phyloP scores from a whole-genome alignment of 2,888 invertebrate species.

The Drosophila vallismaia region DNA sequence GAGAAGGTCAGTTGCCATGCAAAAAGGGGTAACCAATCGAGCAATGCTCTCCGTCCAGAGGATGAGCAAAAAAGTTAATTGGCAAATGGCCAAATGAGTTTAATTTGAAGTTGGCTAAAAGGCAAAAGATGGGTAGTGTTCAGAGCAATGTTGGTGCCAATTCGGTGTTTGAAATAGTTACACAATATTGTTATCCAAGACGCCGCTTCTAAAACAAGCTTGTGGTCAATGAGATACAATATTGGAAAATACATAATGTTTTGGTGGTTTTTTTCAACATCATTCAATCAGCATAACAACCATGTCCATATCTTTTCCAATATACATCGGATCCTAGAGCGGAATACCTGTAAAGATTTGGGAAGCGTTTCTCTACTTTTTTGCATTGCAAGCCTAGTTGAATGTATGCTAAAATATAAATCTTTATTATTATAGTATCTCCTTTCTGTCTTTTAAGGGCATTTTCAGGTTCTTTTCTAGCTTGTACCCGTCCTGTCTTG shows the following conservation, averaged over 20 bases:
- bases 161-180: too few relatives aligned
- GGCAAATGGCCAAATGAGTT: conserved; percentile 63
- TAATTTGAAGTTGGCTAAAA: conserved; percentile 51
- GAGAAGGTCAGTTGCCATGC: neutral
- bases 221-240: neutral
- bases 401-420: too few relatives aligned
- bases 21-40: conserved; percentile 45
- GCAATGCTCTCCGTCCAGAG: conserved; percentile 29
- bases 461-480: too few relatives aligned
- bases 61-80: conserved; percentile 56
- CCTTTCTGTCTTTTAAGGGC: too few relatives aligned
- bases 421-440: too few relatives aligned
- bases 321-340: neutral
- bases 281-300: too few relatives aligned
- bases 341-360: neutral
- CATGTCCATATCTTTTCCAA: too few relatives aligned
- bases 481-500: neutral
- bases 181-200: neutral
- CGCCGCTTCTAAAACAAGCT: neutral
- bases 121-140: neutral
- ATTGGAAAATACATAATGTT: too few relatives aligned
- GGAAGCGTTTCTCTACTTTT: neutral
- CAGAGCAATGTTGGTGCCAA: neutral
- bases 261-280: too few relatives aligned
- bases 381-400: too few relatives aligned